These are phyloP conservation scores for Macaria notata DNA, from an alignment of 2,888 invertebrate species.

Conservation along the genomic window DNA sequence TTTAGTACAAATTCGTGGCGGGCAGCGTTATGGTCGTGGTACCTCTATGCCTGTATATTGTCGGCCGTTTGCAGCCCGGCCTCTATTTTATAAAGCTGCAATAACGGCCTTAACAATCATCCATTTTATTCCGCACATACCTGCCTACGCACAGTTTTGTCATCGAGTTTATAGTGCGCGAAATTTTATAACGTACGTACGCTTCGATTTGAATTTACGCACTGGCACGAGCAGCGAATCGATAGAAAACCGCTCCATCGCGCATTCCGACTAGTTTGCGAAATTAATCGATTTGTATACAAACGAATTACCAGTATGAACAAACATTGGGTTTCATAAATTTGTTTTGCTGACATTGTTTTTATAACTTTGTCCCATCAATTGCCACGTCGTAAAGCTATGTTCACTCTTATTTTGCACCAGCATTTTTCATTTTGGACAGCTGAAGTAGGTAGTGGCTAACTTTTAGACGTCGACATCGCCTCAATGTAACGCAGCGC, in stretches of 20 bases:
- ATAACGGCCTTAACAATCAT: conserved; percentile 48
- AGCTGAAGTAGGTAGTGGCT: too few relatives aligned
- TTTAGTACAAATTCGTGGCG: conserved; percentile 27
- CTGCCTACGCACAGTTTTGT: conserved; percentile 34
- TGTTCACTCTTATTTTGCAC: too few relatives aligned
- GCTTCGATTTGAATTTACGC: conserved; percentile 34
- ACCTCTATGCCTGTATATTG: conserved; percentile 17
- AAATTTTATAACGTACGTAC: conserved; percentile 31
- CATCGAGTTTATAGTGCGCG: conserved; percentile 29
- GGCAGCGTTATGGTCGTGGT: conserved; percentile 11
- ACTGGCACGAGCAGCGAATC: conserved; percentile 20
- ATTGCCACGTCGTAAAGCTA: too few relatives aligned
- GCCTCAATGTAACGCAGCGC: not conserved
- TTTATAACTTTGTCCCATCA: too few relatives aligned
- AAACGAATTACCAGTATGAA: too few relatives aligned
- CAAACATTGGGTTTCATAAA: too few relatives aligned
- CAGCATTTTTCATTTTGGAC: too few relatives aligned
- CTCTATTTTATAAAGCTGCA: conserved; percentile 48
- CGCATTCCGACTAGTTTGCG: not conserved
- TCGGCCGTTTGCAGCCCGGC: conserved; percentile 39
- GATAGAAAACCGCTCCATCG: conserved; percentile 21
- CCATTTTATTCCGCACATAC: conserved; percentile 38
- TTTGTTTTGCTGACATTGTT: too few relatives aligned
- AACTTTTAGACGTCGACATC: too few relatives aligned
- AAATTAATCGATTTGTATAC: not conserved